These are phyloP conservation scores for Trichonephila clavata DNA, from an alignment of 1,140 invertebrate genomes.

Conservation along the genomic window DNA sequence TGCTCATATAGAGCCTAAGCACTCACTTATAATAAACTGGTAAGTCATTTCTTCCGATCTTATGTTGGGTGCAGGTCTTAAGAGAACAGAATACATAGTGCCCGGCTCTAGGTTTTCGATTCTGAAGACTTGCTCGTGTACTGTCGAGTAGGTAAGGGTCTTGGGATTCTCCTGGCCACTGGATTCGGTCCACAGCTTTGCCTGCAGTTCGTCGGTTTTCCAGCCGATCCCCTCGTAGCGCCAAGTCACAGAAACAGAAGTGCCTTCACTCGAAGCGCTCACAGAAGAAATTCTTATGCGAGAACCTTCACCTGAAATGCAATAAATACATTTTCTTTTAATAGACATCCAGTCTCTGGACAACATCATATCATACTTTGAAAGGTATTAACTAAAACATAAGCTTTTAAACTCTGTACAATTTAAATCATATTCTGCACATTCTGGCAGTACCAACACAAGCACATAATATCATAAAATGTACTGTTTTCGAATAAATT, in stretches of 20 bases:
- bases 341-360: too few relatives aligned
- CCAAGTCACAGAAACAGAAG: constrained; percentile 36
- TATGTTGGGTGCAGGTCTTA: constrained; percentile 64
- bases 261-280: background rate
- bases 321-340: too few relatives aligned
- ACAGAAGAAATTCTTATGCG: constrained; percentile 24
- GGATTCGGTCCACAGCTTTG: constrained; percentile 16
- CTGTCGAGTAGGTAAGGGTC: background rate
- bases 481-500: too few relatives aligned
- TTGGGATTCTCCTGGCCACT: background rate
- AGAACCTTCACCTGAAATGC: constrained; percentile 60
- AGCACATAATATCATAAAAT: too few relatives aligned
- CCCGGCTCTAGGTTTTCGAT: constrained; percentile 10
- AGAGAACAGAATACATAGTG: constrained; percentile 17
- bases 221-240: constrained; percentile 58
- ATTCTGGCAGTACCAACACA: too few relatives aligned
- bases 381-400: too few relatives aligned
- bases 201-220: constrained; percentile 66
- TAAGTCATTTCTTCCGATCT: constrained; percentile 44
- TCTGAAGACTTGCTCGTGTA: background rate
- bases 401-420: too few relatives aligned
- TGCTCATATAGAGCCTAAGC: too few relatives aligned
- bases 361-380: too few relatives aligned
- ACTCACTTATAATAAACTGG: constrained; percentile 71
- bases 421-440: too few relatives aligned